Evolutionary conservation across 37 sponge, comb jelly and placozoan genomes (phyloP), one percentile per base, ranked within the genome.

Genomic region (Theonella swinhoei): DNA sequence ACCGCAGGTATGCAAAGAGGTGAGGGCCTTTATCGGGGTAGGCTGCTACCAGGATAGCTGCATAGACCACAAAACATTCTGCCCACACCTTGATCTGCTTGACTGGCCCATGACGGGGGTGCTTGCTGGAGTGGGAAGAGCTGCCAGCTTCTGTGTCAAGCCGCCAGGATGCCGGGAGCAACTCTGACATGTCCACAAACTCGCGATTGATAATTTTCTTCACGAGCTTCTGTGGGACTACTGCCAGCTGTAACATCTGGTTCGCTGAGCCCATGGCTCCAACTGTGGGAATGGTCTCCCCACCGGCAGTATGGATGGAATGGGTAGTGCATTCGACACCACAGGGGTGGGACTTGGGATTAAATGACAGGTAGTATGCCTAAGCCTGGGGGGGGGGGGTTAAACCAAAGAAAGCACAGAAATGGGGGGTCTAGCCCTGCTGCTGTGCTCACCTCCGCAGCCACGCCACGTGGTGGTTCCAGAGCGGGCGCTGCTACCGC

Each of bases 101-200:
- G 23, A 39, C 41, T 38, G 14, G 73, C 8, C 73, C 23, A 7
- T 38, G 23, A 7, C 41, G 23, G 8, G 41, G 73, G 19, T 38
- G 73, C 41, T 72, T 19, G 24, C 17, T 22, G 23, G 7, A 14
- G 29, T 17, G 30, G 41, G 23, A 35, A 47, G 54, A 47, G 41
- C 73, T 38, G 11, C 22, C 69, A 68, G n/a, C 22, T 7, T 9
- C 39, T 31, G 73, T 29, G 17, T 35, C 23, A 38, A 39, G 4
- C 19, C 39, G 23, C 73, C 73, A 72, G 4, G 41, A 72, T 29
- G 11, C 73, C 19, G 73, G 39, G 73, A 72, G 73, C 5, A 72
- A 9, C 39, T 72, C 39, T 8, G 8, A 72, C 39, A 72, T 72
- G 7, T 72, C 73, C 8, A 72, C 22, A 31, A 24, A 72, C 22